Conservation (phyloP, 2,797 vertebrate species). For the Enteromius argenteus region DNA sequence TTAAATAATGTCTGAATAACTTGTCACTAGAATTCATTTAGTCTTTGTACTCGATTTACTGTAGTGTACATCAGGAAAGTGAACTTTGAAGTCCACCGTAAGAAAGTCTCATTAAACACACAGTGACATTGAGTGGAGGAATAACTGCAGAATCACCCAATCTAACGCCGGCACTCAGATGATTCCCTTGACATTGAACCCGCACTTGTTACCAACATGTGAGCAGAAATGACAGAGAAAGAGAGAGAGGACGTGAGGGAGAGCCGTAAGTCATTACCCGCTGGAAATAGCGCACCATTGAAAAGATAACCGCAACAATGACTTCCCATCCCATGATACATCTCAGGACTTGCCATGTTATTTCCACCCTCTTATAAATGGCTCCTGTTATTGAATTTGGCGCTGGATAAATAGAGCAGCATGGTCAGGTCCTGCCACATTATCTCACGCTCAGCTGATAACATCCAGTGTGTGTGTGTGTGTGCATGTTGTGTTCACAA, state of each 20-base stretch:
- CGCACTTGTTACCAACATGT: slow-evolving; percentile 54
- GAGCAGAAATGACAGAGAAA: slow-evolving; percentile 53
- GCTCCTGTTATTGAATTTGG: slow-evolving; percentile 91
- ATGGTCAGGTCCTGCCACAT: slow-evolving; percentile 32
- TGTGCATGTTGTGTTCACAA: background rate
- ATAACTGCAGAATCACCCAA: slow-evolving; percentile 48
- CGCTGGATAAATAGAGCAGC: slow-evolving; percentile 85
- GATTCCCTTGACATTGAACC: slow-evolving; percentile 54
- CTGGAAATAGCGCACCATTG: slow-evolving; percentile 86
- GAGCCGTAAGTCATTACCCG: slow-evolving; percentile 83
- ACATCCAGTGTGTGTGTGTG: slow-evolving; percentile 21
- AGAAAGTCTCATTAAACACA: slow-evolving; percentile 40
- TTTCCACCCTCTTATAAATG: slow-evolving; percentile 87
- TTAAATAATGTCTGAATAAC: background rate
- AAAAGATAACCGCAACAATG: slow-evolving; percentile 90
- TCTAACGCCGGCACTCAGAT: slow-evolving; percentile 25
- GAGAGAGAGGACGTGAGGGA: slow-evolving; percentile 69
- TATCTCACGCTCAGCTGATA: slow-evolving; percentile 63
- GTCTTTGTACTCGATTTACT: background rate
- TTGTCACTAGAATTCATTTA: background rate
- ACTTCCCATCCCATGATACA: slow-evolving; percentile 89
- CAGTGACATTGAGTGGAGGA: slow-evolving; percentile 47
- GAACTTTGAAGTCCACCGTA: background rate
- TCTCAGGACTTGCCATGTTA: slow-evolving; percentile 85
- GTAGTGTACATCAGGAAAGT: background rate